Conservation (phyloP, 2,113 vertebrate genomes). For the Rana temporaria region DNA sequence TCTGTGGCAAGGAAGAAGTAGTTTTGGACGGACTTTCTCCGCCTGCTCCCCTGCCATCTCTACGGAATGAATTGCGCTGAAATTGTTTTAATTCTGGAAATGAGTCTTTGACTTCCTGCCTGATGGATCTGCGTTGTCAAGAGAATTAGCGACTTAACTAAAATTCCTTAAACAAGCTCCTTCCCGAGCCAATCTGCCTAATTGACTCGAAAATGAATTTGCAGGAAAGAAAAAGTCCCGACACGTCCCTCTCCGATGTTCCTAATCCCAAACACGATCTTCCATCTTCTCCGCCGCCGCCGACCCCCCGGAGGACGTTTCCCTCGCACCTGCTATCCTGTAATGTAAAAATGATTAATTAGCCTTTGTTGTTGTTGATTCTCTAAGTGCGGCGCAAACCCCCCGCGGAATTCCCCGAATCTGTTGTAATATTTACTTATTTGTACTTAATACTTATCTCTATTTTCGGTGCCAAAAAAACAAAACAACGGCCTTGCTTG, state of each 20-base stretch:
- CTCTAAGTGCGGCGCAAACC: background rate
- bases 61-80: too few relatives aligned
- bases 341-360: slow-evolving; percentile 45
- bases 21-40: too few relatives aligned
- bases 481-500: background rate
- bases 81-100: too few relatives aligned
- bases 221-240: slow-evolving; percentile 10
- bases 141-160: too few relatives aligned
- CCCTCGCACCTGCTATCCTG: slow-evolving; percentile 31
- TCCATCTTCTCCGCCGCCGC: background rate
- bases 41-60: too few relatives aligned
- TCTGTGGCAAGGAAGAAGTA: too few relatives aligned
- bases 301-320: slow-evolving; percentile 14
- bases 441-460: slow-evolving; percentile 16
- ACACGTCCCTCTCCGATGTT: background rate
- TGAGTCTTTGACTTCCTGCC: too few relatives aligned
- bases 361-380: slow-evolving; percentile 1
- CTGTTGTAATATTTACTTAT: slow-evolving; percentile 8
- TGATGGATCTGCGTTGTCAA: too few relatives aligned
- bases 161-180: background rate
- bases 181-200: background rate
- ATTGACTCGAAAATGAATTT: background rate
- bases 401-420: background rate
- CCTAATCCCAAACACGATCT: slow-evolving; percentile 7
- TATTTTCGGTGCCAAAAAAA: background rate